Percentiles rank a stretch among this genome's conserved stretches.
These are phyloP conservation scores for Panurus biarmicus DNA, from an alignment of 2,113 vertebrate species.

Conservation along the genomic window DNA sequence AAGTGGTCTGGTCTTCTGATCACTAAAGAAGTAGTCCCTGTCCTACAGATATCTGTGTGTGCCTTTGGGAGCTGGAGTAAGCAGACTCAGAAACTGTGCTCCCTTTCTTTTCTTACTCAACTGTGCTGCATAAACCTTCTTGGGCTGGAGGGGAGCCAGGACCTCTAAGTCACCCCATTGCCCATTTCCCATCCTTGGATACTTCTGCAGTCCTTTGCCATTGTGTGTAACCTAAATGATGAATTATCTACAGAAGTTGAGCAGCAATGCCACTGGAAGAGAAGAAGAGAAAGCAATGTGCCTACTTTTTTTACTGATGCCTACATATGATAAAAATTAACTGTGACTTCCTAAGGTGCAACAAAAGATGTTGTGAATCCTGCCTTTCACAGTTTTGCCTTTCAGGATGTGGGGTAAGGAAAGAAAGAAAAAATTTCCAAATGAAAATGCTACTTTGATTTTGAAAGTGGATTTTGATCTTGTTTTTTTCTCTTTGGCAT, in stretches of 20 bases:
- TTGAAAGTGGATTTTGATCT: not conserved
- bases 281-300: not conserved
- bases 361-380: not conserved
- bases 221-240: not conserved
- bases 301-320: not conserved
- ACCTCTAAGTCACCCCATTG: not conserved
- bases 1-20: not conserved
- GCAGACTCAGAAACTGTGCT: not conserved
- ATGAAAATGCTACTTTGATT: not conserved
- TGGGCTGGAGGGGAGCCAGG: not conserved
- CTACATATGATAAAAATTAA: not conserved
- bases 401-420: not conserved
- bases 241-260: not conserved
- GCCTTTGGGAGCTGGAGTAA: not conserved
- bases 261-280: not conserved
- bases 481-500: not conserved
- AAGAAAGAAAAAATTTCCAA: not conserved
- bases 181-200: not conserved
- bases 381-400: not conserved
- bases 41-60: not conserved
- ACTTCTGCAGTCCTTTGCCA: not conserved
- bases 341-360: not conserved
- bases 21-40: not conserved
- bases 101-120: not conserved
- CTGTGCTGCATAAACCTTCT: not conserved